These are phyloP conservation scores for Phodopus roborovskii DNA, from an alignment of 2,113 vertebrate species.

Conservation along the genomic window DNA sequence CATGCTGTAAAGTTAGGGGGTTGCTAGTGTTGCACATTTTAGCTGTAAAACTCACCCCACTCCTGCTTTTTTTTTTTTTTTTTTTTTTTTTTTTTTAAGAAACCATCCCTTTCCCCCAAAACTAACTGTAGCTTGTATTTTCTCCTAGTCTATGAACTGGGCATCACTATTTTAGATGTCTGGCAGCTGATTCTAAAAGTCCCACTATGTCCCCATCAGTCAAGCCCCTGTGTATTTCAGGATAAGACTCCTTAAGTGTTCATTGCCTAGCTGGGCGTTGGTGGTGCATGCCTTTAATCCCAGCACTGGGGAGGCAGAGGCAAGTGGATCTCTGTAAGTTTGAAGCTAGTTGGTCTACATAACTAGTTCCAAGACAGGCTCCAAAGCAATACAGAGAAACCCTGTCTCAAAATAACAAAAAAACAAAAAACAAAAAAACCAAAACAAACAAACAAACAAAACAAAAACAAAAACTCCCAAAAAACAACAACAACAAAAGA, in stretches of 20 bases:
- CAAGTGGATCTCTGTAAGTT: too few species aligned
- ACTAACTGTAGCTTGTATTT: background rate
- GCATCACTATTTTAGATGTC: background rate
- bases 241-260: background rate
- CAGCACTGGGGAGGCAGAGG: too few species aligned
- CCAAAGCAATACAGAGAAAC: too few species aligned
- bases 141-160: background rate
- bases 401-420: too few species aligned
- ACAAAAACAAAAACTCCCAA: too few species aligned
- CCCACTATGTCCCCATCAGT: background rate
- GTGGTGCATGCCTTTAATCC: too few species aligned
- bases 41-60: background rate
- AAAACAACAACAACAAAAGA: background rate
- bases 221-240: background rate
- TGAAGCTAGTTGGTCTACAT: too few species aligned
- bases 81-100: background rate
- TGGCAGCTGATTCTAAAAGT: background rate
- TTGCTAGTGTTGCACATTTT: background rate
- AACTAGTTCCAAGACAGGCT: too few species aligned
- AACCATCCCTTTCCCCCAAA: background rate
- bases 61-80: constrained; percentile 10
- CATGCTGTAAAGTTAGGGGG: background rate
- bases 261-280: background rate
- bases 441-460: too few species aligned
- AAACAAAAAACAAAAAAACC: too few species aligned